These are phyloP conservation scores for Philotrypesis tridentata DNA, from an alignment of 1,140 invertebrate genomes.

Conservation along the genomic window DNA sequence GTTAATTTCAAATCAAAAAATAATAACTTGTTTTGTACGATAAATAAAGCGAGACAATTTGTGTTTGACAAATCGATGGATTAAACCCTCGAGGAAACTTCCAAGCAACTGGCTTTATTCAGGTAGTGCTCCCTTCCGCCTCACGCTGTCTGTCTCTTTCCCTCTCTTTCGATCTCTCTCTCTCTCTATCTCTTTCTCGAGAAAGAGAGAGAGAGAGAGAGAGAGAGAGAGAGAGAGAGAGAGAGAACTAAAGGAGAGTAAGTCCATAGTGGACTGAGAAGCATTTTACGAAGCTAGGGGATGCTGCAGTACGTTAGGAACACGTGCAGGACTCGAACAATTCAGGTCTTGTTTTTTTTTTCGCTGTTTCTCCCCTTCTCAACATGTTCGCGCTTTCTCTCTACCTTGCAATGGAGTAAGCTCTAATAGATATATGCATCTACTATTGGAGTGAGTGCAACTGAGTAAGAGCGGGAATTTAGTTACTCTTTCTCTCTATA, in stretches of 20 bases:
- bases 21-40: neutral
- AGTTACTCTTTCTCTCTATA: neutral
- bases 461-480: constrained; percentile 48
- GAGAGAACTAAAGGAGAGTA: constrained; percentile 27
- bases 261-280: constrained; percentile 63
- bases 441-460: constrained; percentile 53
- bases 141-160: constrained; percentile 3
- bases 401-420: constrained; percentile 51
- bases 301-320: constrained; percentile 69
- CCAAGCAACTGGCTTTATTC: constrained; percentile 44
- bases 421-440: constrained; percentile 63
- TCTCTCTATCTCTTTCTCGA: constrained; percentile 12
- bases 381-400: constrained; percentile 65
- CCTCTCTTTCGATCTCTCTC: too few relatives aligned
- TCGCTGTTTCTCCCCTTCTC: constrained; percentile 28
- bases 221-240: neutral
- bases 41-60: constrained; percentile 32
- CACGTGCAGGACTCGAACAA: constrained; percentile 73
- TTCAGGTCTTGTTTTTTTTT: constrained; percentile 59
- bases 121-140: neutral
- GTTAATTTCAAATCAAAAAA: constrained; percentile 41
- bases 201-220: constrained; percentile 8
- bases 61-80: constrained; percentile 44
- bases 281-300: constrained; percentile 63
- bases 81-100: constrained; percentile 36